These are phyloP conservation scores for Linnaemya tessellans DNA, from an alignment of 2,888 invertebrate species.

Conservation along the genomic window DNA sequence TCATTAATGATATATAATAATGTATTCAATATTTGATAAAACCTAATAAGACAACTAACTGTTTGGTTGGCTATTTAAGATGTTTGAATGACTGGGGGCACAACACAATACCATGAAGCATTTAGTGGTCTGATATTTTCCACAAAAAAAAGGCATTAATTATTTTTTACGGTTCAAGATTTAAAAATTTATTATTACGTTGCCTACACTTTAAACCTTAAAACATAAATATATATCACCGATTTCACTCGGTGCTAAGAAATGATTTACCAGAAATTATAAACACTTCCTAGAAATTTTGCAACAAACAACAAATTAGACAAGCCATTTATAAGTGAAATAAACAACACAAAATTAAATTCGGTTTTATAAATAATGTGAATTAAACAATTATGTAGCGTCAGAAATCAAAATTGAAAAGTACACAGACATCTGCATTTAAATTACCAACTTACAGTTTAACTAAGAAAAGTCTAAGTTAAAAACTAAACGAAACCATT, in stretches of 20 bases:
- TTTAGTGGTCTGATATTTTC: not conserved
- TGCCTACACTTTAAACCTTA: not conserved
- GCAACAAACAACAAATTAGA: conserved; percentile 49
- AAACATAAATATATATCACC: not conserved
- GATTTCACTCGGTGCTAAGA: conserved; percentile 1
- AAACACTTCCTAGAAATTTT: conserved; percentile 54
- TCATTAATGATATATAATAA: conserved; percentile 34
- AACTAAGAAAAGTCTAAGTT: conserved; percentile 18
- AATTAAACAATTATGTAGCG: conserved; percentile 61
- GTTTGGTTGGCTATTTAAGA: not conserved
- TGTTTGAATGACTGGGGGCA: not conserved
- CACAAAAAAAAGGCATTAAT: not conserved
- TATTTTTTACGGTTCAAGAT: not conserved
- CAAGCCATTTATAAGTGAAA: conserved; percentile 31
- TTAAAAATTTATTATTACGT: not conserved
- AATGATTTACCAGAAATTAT: conserved; percentile 1
- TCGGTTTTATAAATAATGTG: conserved; percentile 31
- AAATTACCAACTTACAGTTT: conserved; percentile 57
- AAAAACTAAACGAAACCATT: conserved; percentile 55
- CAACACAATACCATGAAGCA: not conserved
- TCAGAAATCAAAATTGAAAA: conserved; percentile 12
- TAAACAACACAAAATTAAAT: conserved; percentile 12
- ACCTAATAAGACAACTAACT: not conserved
- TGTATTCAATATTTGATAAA: conserved; percentile 28
- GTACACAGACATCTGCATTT: conserved; percentile 59